Percentiles rank a stretch among this genome's conserved stretches.
Conservation (phyloP, 1,140 invertebrate species). For the Drosophila repletoides region DNA sequence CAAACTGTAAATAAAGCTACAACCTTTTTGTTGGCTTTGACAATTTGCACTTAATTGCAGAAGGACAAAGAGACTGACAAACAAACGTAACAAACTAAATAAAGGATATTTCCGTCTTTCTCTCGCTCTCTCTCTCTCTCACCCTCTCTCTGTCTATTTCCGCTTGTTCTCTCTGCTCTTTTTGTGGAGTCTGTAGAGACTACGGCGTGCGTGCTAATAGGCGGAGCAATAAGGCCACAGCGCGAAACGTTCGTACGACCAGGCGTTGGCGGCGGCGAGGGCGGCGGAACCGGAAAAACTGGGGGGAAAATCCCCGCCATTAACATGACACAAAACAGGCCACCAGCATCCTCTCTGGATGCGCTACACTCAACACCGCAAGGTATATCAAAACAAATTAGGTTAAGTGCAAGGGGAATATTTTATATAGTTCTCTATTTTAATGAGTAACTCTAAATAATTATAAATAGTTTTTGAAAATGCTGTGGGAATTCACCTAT, state of each 20-base stretch:
- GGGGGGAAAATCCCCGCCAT: background rate
- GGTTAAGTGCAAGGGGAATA: conserved; percentile 8
- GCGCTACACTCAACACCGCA: conserved; percentile 8
- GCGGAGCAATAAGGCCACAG: conserved; percentile 71
- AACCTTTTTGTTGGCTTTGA: conserved; percentile 69
- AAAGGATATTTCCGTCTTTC: conserved; percentile 28
- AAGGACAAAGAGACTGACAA: conserved; percentile 23
- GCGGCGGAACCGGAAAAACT: background rate
- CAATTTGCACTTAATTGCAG: conserved; percentile 74
- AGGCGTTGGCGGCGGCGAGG: background rate
- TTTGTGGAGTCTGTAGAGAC: conserved; percentile 1
- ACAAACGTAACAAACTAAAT: no score
- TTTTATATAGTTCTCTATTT: no score
- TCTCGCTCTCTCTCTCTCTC: background rate
- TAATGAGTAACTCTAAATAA: no score
- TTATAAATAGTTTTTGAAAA: no score
- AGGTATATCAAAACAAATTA: conserved; percentile 2
- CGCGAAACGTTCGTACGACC: conserved; percentile 5
- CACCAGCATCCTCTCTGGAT: conserved; percentile 38
- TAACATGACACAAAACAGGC: conserved; percentile 48
- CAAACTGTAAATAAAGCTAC: conserved; percentile 22
- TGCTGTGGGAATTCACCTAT: no score
- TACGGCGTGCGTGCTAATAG: conserved; percentile 68
- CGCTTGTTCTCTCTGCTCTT: conserved; percentile 6
- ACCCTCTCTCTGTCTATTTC: background rate